These are phyloP conservation scores for Pterostichus niger DNA, from an alignment of 2,888 invertebrate species.

Conservation along the genomic window DNA sequence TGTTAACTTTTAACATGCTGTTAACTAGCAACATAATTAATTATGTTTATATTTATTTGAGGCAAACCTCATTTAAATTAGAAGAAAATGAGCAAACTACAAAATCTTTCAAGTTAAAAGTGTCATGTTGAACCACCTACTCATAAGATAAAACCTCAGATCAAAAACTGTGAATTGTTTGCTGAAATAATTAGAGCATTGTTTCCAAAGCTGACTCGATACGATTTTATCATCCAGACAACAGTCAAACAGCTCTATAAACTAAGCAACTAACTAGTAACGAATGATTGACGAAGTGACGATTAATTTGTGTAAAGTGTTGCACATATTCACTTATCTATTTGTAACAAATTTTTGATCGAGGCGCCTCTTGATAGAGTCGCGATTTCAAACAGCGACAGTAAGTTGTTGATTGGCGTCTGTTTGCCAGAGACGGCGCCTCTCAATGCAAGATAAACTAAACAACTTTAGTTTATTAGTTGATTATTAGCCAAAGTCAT, in stretches of 20 bases:
- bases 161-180: constrained; percentile 35
- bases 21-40: too few relatives aligned
- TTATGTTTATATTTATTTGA: too few relatives aligned
- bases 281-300: neutral
- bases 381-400: neutral
- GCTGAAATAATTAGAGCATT: constrained; percentile 51
- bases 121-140: too few relatives aligned
- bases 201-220: constrained; percentile 46
- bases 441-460: constrained; percentile 47
- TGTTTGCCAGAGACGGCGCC: constrained; percentile 23
- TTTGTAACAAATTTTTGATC: constrained; percentile 29
- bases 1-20: too few relatives aligned
- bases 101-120: too few relatives aligned
- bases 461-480: constrained; percentile 1
- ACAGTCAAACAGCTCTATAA: neutral
- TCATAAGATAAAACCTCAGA: too few relatives aligned
- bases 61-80: too few relatives aligned
- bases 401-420: constrained; percentile 39
- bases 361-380: neutral
- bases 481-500: neutral
- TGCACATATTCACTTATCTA: constrained; percentile 47
- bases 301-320: constrained; percentile 58
- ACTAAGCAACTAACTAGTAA: too few relatives aligned
- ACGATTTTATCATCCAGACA: constrained; percentile 34
- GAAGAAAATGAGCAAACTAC: too few relatives aligned